A percentile compares a stretch with the other conserved stretches of the same genome.
Evolutionary conservation across 2,888 invertebrate genomes (phyloP).

Genomic region (Chaitophorus viminalis): DNA sequence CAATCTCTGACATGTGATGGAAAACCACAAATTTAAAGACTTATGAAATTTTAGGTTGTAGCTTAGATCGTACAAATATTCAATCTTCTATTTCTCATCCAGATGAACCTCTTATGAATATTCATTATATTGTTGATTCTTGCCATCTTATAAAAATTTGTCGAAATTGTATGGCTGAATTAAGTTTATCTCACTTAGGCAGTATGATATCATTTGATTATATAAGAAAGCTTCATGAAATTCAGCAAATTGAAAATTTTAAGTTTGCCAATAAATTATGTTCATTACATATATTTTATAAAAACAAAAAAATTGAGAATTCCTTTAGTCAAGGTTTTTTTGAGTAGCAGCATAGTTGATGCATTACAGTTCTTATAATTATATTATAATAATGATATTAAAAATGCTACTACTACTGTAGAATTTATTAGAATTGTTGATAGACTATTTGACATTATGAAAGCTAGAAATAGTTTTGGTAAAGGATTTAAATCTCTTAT

Average conservation of each 20-base stretch:
- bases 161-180: slow-evolving; percentile 36
- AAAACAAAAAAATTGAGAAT: slow-evolving; percentile 62
- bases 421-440: slow-evolving; percentile 64
- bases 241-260: slow-evolving; percentile 39
- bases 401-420: slow-evolving; percentile 63
- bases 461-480: slow-evolving; percentile 64
- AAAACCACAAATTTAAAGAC: not conserved
- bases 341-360: slow-evolving; percentile 65
- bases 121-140: slow-evolving; percentile 15
- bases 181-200: slow-evolving; percentile 74
- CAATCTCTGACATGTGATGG: not conserved
- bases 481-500: slow-evolving; percentile 60
- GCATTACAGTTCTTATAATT: slow-evolving; percentile 63
- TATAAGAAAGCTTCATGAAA: slow-evolving; percentile 38
- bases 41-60: slow-evolving; percentile 34
- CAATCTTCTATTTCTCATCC: slow-evolving; percentile 15
- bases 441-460: slow-evolving; percentile 63
- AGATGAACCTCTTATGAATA: not conserved
- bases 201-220: slow-evolving; percentile 67
- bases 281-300: slow-evolving; percentile 49
- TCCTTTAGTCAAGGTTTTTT: slow-evolving; percentile 64
- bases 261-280: slow-evolving; percentile 44
- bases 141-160: slow-evolving; percentile 30
- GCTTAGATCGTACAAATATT: slow-evolving; percentile 21
- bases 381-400: slow-evolving; percentile 51